Conservation (phyloP, 2,888 invertebrate genomes). For the Nycteola revayana region DNA sequence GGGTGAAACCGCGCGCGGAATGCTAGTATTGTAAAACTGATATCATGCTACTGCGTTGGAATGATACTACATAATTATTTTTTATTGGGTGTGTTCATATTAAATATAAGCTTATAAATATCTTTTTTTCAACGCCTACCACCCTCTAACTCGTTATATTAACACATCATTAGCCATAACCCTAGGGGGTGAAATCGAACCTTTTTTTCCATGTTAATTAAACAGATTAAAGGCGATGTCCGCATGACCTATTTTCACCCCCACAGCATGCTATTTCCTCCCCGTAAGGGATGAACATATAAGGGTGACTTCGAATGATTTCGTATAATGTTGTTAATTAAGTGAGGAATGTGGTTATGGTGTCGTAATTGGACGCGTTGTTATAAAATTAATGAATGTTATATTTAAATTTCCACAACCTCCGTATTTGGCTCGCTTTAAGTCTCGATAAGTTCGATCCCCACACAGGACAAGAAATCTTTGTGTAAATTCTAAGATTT, state of each 20-base stretch:
- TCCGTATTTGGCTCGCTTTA: too few species aligned
- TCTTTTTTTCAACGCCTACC: constrained; percentile 14
- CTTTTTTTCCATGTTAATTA: constrained; percentile 74
- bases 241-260: constrained; percentile 77
- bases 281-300: constrained; percentile 25
- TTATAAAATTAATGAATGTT: too few species aligned
- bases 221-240: constrained; percentile 66
- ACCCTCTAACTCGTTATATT: constrained; percentile 39
- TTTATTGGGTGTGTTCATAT: neutral
- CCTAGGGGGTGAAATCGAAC: constrained; percentile 66
- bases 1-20: too few species aligned
- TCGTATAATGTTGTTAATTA: constrained; percentile 73
- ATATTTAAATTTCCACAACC: too few species aligned
- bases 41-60: too few species aligned
- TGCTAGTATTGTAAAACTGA: too few species aligned
- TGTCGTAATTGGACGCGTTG: constrained; percentile 52
- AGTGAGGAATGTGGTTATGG: constrained; percentile 57
- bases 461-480: too few species aligned
- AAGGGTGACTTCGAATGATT: constrained; percentile 55
- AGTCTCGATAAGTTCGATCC: too few species aligned
- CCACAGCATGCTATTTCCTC: constrained; percentile 50
- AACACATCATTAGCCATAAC: constrained; percentile 67
- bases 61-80: too few species aligned
- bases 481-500: too few species aligned
- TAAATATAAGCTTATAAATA: constrained; percentile 1